phyloP scores from a whole-genome alignment of 2,888 invertebrate species.

The Corbicula japonica region DNA sequence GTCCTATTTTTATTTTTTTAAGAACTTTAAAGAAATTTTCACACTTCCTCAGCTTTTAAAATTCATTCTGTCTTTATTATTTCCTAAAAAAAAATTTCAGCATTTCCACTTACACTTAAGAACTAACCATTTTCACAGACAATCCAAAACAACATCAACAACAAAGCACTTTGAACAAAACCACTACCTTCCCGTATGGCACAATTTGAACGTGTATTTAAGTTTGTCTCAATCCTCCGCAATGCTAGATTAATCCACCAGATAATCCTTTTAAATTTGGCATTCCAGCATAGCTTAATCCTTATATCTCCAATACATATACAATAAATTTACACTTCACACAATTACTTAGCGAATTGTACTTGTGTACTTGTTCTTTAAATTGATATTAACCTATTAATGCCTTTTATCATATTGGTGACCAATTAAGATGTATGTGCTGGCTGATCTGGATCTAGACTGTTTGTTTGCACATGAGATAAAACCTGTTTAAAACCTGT shows the following conservation, averaged over 20 bases:
- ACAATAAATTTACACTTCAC: conserved; percentile 24
- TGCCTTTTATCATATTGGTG: too few relatives aligned
- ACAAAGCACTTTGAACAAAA: too few relatives aligned
- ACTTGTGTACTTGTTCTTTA: neutral
- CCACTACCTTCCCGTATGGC: conserved; percentile 15
- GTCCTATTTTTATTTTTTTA: too few relatives aligned
- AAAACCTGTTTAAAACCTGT: too few relatives aligned
- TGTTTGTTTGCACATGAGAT: too few relatives aligned
- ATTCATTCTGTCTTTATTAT: neutral
- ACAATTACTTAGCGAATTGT: conserved; percentile 5
- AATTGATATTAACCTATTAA: conserved; percentile 1
- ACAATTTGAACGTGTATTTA: conserved; percentile 14
- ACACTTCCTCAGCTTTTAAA: neutral
- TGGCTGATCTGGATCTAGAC: too few relatives aligned
- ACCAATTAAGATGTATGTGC: too few relatives aligned
- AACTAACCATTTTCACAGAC: too few relatives aligned
- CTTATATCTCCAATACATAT: conserved; percentile 22
- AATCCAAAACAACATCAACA: too few relatives aligned
- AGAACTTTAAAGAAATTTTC: neutral
- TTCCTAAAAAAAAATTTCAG: too few relatives aligned
- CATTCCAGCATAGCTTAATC: conserved; percentile 34
- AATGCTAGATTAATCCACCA: conserved; percentile 22
- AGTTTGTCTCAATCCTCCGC: conserved; percentile 17
- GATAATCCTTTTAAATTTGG: conserved; percentile 40
- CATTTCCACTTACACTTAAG: too few relatives aligned